Percentiles rank a stretch among this genome's conserved stretches.
Conservation (phyloP, 1,140 invertebrate genomes). For the Harlomillsia oculata region DNA sequence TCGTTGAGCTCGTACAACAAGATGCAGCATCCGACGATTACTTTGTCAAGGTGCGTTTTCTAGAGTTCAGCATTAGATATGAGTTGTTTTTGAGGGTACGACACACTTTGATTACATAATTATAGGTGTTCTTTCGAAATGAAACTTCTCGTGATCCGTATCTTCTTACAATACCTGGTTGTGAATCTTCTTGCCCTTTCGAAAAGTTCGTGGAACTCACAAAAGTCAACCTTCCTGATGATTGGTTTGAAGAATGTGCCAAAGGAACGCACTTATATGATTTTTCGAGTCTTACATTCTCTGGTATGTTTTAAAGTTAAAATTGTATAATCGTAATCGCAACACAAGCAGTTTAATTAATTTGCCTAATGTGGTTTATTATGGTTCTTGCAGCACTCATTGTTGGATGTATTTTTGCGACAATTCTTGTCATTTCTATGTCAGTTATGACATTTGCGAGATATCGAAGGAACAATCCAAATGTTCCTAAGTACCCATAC, state of each 20-base stretch:
- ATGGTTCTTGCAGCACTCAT: slow-evolving; percentile 4
- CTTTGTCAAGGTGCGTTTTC: slow-evolving; percentile 36
- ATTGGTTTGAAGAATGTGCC: slow-evolving; percentile 50
- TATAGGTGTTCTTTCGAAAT: slow-evolving; percentile 25
- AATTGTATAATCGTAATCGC: background rate
- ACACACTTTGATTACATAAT: background rate
- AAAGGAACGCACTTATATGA: background rate
- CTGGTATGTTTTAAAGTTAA: background rate
- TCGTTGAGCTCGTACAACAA: slow-evolving; percentile 43
- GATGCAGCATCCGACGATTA: slow-evolving; percentile 26
- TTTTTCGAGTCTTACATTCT: background rate
- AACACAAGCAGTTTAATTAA: background rate
- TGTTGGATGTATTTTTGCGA: background rate
- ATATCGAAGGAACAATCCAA: slow-evolving; percentile 9
- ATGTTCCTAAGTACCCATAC: slow-evolving; percentile 28
- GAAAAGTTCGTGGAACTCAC: slow-evolving; percentile 46
- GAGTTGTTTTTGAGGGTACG: background rate
- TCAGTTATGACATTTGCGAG: slow-evolving; percentile 9
- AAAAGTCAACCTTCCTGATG: slow-evolving; percentile 45
- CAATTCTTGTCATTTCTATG: slow-evolving; percentile 2
- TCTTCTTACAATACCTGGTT: slow-evolving; percentile 49
- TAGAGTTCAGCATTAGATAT: background rate
- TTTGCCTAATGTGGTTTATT: background rate
- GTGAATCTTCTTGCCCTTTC: slow-evolving; percentile 48
- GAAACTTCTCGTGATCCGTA: slow-evolving; percentile 24